phyloP scores from a whole-genome alignment of 2,113 vertebrate species.

The Mesocricetus auratus region DNA sequence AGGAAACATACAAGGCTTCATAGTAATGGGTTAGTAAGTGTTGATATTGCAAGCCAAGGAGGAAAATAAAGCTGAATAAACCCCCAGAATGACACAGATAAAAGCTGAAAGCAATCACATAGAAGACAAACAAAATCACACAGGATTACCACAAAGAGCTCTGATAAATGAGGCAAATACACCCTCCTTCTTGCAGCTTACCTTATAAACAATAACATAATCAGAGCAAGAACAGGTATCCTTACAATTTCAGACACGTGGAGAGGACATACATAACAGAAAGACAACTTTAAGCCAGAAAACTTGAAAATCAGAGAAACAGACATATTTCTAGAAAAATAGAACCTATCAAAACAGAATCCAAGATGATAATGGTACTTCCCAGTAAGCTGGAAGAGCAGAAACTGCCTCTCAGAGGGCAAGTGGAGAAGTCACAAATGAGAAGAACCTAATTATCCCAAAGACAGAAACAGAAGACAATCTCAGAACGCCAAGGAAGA shows the following conservation, averaged over 20 bases:
- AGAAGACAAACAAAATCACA: neutral
- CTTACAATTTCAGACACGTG: neutral
- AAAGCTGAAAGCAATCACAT: conserved; percentile 19
- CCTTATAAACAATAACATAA: neutral
- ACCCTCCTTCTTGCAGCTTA: neutral
- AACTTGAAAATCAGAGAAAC: conserved; percentile 24
- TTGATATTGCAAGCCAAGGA: neutral
- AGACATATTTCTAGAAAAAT: conserved; percentile 2
- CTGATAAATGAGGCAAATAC: neutral
- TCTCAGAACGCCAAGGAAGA: neutral
- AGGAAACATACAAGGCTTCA: neutral
- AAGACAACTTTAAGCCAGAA: neutral
- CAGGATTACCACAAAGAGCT: neutral
- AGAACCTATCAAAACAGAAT: neutral
- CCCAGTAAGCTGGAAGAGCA: neutral
- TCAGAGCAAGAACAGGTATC: neutral
- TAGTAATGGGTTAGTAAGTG: neutral
- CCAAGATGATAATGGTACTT: neutral
- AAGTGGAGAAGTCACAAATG: neutral
- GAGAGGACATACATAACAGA: neutral
- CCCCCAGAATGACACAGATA: neutral
- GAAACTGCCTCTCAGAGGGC: neutral
- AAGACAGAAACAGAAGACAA: neutral
- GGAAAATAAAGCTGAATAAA: neutral
- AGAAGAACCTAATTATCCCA: neutral